These are phyloP conservation scores for Caenorhabditis drosophilae DNA, from an alignment of 2,888 invertebrate species.

Conservation along the genomic window DNA sequence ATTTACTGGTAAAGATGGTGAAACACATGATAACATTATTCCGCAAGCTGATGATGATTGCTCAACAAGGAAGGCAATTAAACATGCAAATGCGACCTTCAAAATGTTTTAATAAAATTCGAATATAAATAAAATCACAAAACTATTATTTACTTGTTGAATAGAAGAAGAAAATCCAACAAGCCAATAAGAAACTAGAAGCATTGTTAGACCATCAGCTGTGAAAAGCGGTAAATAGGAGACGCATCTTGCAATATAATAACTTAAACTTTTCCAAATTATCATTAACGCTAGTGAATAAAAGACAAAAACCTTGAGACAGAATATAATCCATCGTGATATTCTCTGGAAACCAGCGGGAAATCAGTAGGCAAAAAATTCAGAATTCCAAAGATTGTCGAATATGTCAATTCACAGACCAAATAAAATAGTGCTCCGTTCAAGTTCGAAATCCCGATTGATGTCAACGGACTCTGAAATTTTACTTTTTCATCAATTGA, in stretches of 20 bases:
- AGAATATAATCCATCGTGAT: constrained; percentile 87
- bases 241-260: constrained; percentile 61
- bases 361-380: constrained; percentile 86
- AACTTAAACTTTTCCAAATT: constrained; percentile 24
- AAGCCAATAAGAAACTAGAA: constrained; percentile 85
- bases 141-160: constrained; percentile 19
- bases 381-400: constrained; percentile 88
- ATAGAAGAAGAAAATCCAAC: constrained; percentile 74
- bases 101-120: constrained; percentile 1
- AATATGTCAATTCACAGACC: constrained; percentile 75
- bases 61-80: constrained; percentile 53
- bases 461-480: constrained; percentile 64
- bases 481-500: not conserved
- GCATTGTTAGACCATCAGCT: constrained; percentile 83
- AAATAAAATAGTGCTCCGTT: constrained; percentile 90
- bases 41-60: constrained; percentile 60
- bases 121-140: not conserved
- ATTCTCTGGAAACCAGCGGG: constrained; percentile 86
- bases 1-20: constrained; percentile 62
- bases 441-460: constrained; percentile 92
- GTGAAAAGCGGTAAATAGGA: constrained; percentile 63
- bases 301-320: constrained; percentile 67
- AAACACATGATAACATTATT: constrained; percentile 61
- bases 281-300: not conserved
- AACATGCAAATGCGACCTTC: constrained; percentile 39